Base-by-base conservation (phyloP, 2,888 invertebrate genomes). In the Plebejus anna region DNA sequence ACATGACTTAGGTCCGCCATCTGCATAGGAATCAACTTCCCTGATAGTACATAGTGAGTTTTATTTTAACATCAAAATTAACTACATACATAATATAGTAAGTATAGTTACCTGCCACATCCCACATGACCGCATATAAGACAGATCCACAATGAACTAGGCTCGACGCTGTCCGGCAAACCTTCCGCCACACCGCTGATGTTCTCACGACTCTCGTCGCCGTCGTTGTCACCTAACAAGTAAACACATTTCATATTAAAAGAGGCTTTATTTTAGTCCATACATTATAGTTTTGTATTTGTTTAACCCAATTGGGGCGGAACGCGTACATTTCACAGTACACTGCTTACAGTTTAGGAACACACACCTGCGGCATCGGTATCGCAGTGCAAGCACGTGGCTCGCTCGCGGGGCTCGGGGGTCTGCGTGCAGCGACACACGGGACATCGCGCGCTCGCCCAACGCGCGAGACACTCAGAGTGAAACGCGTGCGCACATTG, bases 401-500 rank as follows among this genome's bases (percentile, higher is more conserved):
- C 96, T 80, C 95, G 95, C 1, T 95, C 96, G 38, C 96, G 94
- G 55, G 96, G 95, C 89, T 98, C 97, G 6, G 98, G 98, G 0
- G 97, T 97, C 91, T 97, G 97, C 78, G 96, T 96, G 86, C 97
- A 97, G 76, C 99, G 97, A 89, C 99, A 99, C 77, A 99, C 99
- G 0, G 99, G 99, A 88, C 99, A 99, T 77, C 98, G 98, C 82
- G 97, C 97, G 89, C 99, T 99, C 28, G 98, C 97, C 99, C 99
- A 99, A 88, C 99, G 97, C 81, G 97, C 96, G 75, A 99, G 94
- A 90, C 99, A 99, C 85, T 96, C 96, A 11, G 98, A 97, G 91
- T 99, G 99, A 92, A 99, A 99, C 1, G 98, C 97, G 91, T 99
- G 99, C 91, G 99, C 99, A 88, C 99, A 99, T 79, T 99, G 95